Evolutionary conservation across 1,140 invertebrate genomes (phyloP).

Genomic region (Eriosoma lanigerum): DNA sequence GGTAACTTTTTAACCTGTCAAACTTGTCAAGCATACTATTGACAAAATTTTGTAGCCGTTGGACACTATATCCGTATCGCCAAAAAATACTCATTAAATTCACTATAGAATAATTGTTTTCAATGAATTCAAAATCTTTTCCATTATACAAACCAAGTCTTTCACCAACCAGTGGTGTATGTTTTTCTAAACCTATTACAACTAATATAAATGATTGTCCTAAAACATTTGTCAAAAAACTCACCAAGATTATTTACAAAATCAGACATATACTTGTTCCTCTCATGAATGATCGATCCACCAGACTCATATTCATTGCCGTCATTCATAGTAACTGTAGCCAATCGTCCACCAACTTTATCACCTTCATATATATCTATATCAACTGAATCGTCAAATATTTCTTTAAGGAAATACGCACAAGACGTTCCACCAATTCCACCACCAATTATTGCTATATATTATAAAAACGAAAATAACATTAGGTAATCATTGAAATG

Average conservation of each 20-base stretch:
- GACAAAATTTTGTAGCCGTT: conserved; percentile 58
- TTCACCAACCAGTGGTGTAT: neutral
- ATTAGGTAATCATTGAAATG: neutral
- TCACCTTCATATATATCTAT: conserved; percentile 61
- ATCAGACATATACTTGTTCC: conserved; percentile 62
- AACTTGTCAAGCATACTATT: conserved; percentile 59
- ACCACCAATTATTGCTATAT: conserved; percentile 62
- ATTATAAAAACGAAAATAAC: neutral
- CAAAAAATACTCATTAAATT: conserved; percentile 60
- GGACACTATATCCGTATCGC: conserved; percentile 61
- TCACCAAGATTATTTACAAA: conserved; percentile 61
- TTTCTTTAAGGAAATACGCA: conserved; percentile 61
- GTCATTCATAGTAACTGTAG: conserved; percentile 58
- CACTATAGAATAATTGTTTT: conserved; percentile 58
- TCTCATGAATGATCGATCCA: conserved; percentile 62
- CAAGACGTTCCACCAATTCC: conserved; percentile 64
- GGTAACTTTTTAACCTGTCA: conserved; percentile 54
- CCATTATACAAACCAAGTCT: conserved; percentile 60
- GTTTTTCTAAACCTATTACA: conserved; percentile 27
- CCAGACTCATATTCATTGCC: conserved; percentile 62
- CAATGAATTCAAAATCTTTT: conserved; percentile 59
- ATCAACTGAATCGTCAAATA: conserved; percentile 58
- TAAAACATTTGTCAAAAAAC: conserved; percentile 5
- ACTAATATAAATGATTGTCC: neutral
- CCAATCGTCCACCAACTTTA: conserved; percentile 60